Conservation (phyloP, 2,888 invertebrate species). For the Kuschelorhynchus macadamiae region DNA sequence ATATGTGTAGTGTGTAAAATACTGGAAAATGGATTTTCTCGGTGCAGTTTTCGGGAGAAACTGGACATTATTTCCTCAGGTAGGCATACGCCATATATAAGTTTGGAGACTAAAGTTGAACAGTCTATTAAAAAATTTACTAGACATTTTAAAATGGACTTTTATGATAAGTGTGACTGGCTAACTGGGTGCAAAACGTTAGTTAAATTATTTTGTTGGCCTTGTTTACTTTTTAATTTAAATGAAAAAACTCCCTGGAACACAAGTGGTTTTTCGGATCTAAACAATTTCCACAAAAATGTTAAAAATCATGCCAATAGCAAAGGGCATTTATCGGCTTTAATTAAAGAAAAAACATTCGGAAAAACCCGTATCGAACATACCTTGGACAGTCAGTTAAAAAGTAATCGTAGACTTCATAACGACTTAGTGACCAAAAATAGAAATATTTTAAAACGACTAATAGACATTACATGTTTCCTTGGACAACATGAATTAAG, state of each 20-base stretch:
- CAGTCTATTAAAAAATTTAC: too few relatives aligned
- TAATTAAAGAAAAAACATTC: slow-evolving; percentile 38
- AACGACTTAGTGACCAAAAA: slow-evolving; percentile 53
- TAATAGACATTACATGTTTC: slow-evolving; percentile 48
- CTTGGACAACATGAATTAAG: slow-evolving; percentile 43
- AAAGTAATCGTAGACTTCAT: slow-evolving; percentile 25
- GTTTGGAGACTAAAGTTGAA: too few relatives aligned
- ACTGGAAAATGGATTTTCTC: too few relatives aligned
- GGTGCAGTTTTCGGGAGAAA: too few relatives aligned
- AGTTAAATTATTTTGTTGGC: too few relatives aligned
- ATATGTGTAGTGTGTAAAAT: too few relatives aligned
- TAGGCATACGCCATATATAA: too few relatives aligned
- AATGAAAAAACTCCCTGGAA: too few relatives aligned
- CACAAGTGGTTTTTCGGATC: slow-evolving; percentile 14
- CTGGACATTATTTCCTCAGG: too few relatives aligned
- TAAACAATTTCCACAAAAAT: slow-evolving; percentile 35
- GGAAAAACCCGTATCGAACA: slow-evolving; percentile 27
- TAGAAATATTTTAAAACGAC: slow-evolving; percentile 42
- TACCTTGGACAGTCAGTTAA: slow-evolving; percentile 18
- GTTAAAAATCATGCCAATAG: slow-evolving; percentile 16
- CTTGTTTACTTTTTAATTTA: too few relatives aligned
- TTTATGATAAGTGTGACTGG: too few relatives aligned
- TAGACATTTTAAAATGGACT: too few relatives aligned
- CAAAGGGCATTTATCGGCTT: slow-evolving; percentile 24
- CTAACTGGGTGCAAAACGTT: not conserved